A percentile compares a stretch with the other conserved stretches of the same genome.
Conservation (phyloP, 2,888 invertebrate genomes). For the Harpalus rufipes region DNA sequence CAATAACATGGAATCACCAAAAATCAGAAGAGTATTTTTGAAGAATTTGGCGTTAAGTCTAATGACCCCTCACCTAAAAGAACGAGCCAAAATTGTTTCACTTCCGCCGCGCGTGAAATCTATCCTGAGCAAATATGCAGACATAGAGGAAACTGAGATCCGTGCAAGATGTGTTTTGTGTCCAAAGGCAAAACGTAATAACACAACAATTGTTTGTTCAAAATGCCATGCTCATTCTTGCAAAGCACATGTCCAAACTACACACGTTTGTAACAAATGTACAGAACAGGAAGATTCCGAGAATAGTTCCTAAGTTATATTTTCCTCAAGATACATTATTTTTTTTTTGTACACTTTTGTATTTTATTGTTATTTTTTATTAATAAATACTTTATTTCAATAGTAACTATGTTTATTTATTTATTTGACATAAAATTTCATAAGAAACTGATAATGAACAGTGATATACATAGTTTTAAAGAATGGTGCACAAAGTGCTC, state of each 20-base stretch:
- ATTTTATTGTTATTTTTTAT: too few species aligned
- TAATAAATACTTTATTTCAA: too few species aligned
- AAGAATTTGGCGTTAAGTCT: neutral
- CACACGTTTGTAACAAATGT: neutral
- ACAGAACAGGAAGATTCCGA: neutral
- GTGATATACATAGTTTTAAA: too few species aligned
- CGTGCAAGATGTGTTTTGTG: conserved; percentile 16
- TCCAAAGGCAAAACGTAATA: neutral
- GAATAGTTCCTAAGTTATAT: neutral
- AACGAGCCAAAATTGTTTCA: neutral
- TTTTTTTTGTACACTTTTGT: too few species aligned
- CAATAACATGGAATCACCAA: too few species aligned
- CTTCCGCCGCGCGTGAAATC: neutral
- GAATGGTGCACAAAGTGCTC: too few species aligned
- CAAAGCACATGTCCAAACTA: neutral
- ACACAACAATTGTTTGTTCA: conserved; percentile 9
- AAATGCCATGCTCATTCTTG: conserved; percentile 1
- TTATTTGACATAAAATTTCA: too few species aligned
- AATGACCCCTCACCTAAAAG: neutral
- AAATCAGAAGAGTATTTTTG: neutral
- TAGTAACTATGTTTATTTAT: too few species aligned
- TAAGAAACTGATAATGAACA: too few species aligned
- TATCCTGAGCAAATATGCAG: neutral
- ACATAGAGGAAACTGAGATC: neutral
- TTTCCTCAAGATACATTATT: too few species aligned